phyloP scores from a whole-genome alignment of 2,888 invertebrate species.

The Strigamia transsilvanica region DNA sequence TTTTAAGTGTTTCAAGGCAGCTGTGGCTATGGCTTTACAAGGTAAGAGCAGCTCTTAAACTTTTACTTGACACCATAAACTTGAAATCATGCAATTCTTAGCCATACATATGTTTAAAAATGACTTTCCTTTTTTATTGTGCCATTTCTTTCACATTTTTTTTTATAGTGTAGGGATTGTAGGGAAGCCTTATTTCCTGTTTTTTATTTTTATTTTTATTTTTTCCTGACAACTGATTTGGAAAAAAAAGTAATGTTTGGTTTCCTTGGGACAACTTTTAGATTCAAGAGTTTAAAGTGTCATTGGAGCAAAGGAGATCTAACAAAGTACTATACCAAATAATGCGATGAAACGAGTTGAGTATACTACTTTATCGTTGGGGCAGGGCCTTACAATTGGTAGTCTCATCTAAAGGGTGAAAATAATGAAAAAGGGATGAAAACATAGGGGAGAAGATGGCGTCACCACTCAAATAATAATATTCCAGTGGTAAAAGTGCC shows the following conservation, averaged over 20 bases:
- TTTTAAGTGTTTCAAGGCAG: slow-evolving; percentile 11
- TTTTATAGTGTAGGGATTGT: neutral
- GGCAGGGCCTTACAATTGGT: no score
- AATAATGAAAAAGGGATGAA: no score
- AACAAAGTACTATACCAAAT: no score
- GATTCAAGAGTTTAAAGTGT: no score
- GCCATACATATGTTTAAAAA: slow-evolving; percentile 20
- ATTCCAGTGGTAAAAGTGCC: no score
- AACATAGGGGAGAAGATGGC: no score
- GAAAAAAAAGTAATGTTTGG: slow-evolving; percentile 6
- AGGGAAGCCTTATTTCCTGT: neutral
- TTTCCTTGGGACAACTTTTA: neutral
- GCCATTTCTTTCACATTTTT: neutral
- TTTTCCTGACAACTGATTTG: neutral
- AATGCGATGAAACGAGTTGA: no score
- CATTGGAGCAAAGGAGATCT: no score
- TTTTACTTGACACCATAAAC: slow-evolving; percentile 20
- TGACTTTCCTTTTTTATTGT: neutral
- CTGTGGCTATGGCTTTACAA: slow-evolving; percentile 20
- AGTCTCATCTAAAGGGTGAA: no score
- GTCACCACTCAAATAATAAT: no score
- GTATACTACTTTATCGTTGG: no score
- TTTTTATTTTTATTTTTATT: neutral
- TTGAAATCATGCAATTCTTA: neutral
- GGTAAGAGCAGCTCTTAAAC: slow-evolving; percentile 1